Evolutionary conservation across 2,888 invertebrate genomes (phyloP).

Genomic region (Platyscelio sp.): DNA sequence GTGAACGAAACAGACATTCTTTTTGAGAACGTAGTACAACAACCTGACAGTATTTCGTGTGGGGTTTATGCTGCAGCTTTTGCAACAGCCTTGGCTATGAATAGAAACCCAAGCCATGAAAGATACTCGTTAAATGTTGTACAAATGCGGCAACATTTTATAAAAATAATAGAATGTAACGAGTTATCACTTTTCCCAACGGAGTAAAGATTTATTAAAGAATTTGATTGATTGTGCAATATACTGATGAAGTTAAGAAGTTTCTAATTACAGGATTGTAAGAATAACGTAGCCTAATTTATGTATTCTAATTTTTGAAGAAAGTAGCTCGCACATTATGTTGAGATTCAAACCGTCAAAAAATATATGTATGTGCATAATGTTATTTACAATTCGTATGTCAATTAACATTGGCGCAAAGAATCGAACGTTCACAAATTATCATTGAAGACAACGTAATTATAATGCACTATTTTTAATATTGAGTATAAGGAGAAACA

Average conservation of each 20-base stretch:
- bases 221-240: no score
- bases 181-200: conserved; percentile 42
- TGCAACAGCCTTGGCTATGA: conserved; percentile 48
- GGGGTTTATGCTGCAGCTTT: conserved; percentile 68
- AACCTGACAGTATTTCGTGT: conserved; percentile 55
- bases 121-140: conserved; percentile 37
- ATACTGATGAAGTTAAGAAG: no score
- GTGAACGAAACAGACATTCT: conserved; percentile 3
- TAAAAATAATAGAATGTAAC: conserved; percentile 29
- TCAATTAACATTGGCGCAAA: no score
- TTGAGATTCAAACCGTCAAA: no score
- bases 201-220: not conserved
- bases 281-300: no score
- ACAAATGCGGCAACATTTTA: conserved; percentile 52
- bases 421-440: no score
- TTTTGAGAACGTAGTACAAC: conserved; percentile 17
- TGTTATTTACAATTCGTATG: no score
- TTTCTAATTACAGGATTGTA: no score
- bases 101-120: conserved; percentile 11
- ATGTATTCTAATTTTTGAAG: no score
- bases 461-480: not conserved
- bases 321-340: no score
- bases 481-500: not conserved
- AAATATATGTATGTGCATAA: no score
- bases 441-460: no score